phyloP scores from a whole-genome alignment of 2,797 vertebrate genomes.

The Saguinus oedipus region DNA sequence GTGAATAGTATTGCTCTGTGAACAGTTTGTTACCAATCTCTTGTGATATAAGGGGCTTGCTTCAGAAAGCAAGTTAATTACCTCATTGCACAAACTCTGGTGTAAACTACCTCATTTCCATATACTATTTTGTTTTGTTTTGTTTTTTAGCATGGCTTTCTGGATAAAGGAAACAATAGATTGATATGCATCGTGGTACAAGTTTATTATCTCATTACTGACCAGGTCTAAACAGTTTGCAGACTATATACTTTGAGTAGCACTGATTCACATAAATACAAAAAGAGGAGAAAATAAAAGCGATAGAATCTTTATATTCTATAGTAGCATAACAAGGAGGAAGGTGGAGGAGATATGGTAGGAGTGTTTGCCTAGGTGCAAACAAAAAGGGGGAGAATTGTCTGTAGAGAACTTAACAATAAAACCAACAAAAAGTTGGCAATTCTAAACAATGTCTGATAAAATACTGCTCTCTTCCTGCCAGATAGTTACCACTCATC shows the following conservation, averaged over 20 bases:
- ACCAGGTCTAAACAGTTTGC: not conserved
- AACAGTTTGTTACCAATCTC: not conserved
- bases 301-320: not conserved
- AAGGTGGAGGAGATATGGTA: fast-evolving
- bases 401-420: not conserved
- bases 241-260: not conserved
- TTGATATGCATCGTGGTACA: not conserved
- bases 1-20: not conserved
- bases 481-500: not conserved
- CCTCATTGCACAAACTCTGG: not conserved
- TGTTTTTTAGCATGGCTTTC: not conserved
- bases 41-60: not conserved
- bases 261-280: not conserved
- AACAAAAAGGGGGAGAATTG: not conserved
- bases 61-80: not conserved
- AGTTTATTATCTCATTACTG: not conserved
- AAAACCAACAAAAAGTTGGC: not conserved
- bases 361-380: not conserved
- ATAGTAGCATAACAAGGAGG: not conserved
- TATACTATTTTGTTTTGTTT: not conserved
- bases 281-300: not conserved
- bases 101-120: not conserved
- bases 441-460: not conserved
- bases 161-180: not conserved
- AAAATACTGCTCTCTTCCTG: not conserved